Evolutionary conservation across 2,797 vertebrate genomes (phyloP), one percentile per base, ranked within the genome.

Genomic region (Phylloscopus collybita): DNA sequence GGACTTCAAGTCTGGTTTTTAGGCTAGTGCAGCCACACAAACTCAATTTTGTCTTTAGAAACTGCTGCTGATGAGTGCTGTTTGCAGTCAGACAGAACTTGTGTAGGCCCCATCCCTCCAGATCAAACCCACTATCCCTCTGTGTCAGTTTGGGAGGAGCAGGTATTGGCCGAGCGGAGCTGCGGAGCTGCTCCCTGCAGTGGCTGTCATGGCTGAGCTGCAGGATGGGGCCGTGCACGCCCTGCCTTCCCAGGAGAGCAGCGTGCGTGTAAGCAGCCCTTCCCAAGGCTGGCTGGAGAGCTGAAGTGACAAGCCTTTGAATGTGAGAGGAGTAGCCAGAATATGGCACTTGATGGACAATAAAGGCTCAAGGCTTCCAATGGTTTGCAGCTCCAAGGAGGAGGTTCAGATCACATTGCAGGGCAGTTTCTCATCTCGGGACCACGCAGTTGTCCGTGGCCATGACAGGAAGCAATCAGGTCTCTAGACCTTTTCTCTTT

Each of bases 141-240:
- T 60, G 49, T 53, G 56, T 56, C 64, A 21, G 54, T 15, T 49
- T 50, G 64, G 64, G 49, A 72, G 56, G 26, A 36, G 47, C 23
- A 22, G 27, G 4, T 18, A 3, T 20, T 62, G 19, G 17, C 25
- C 10, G 71, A 69, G 56, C 5, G 17, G 2, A 25, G 50, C 59
- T 61, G 38, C 64, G 45, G 6, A 32, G 66, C 64, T 56, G 50
- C 36, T 81, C n/a, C 59, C 64, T 50, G 38, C 50, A n/a, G 13
- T 2, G 19, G 23, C 47, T 67, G 44, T 67, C 40, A 3, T 1
- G 11, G 14, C 6, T 34, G 73, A 80, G 70, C 69, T 45, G 25
- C 0, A 1, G 27, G 36, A 12, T 13, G 45, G 34, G 57, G 29
- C 34, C 9, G 4, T 50, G 57, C 47, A 8, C 4, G 5, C 4